Base-by-base conservation (phyloP, 2,113 vertebrate species). In the Bolborhynchus lineola region DNA sequence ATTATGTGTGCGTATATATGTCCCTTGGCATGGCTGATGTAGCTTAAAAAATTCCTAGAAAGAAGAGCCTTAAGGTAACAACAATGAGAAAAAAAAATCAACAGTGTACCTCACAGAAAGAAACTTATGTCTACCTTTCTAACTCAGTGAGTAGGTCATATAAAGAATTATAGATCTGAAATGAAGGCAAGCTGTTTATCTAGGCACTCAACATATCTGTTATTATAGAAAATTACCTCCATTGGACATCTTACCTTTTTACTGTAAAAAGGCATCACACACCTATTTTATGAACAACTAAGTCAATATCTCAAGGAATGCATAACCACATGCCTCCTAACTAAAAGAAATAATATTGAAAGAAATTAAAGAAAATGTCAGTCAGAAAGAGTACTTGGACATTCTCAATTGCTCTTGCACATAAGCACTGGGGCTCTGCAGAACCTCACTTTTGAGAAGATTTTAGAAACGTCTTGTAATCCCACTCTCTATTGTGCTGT, bases 331-430 rank as follows among this genome's bases (percentile, higher is more conserved):
- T 31, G 68, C 28, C 31, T 92, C 49, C 14, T 92, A 90, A 93
- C 84, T 95, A 85, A 81, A 70, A 55, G 50, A 75, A 72, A 93
- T 71, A 64, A 31, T 88, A 69, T 87, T 13, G 42, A 62, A 78
- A 94, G 33, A 83, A 77, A 92, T 92, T 90, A 94, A 79, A 75
- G 15, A 88, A 89, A 70, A 93, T 87, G 4, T 88, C 68, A 86
- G 55, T 93, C 69, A 93, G 75, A 96, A 96, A 93, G 42, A n/a
- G 8, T 62, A 42, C 23, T 81, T 88, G 71, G 39, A 60, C 57
- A 75, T 64, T 90, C 68, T 82, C 41, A 86, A 95, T 28, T 35
- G 1, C 31, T 75, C 67, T 69, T 82, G 25, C 16, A 75, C 9
- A 63, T 55, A 75, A 93, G 31, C 16, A 70, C 37, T 71, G 13